Conservation (phyloP, 2,888 invertebrate genomes). For the Lasius fuliginosus region DNA sequence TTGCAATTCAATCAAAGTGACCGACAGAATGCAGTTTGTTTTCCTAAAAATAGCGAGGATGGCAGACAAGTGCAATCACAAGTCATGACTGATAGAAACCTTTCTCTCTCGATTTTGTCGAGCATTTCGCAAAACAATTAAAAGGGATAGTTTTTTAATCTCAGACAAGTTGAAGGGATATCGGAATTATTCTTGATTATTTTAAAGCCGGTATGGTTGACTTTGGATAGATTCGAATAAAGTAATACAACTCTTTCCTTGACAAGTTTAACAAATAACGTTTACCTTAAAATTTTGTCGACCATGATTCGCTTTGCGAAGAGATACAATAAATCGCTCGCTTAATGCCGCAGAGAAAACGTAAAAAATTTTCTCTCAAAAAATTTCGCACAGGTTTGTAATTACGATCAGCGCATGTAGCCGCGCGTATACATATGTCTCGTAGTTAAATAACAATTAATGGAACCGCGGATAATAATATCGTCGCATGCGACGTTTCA, state of each 20-base stretch:
- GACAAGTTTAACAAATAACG: conserved; percentile 8
- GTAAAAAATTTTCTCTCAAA: not conserved
- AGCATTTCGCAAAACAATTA: not conserved
- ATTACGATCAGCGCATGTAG: not conserved
- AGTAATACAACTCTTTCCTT: not conserved
- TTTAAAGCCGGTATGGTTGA: not conserved
- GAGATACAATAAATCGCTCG: not conserved
- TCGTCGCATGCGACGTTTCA: conserved; percentile 71
- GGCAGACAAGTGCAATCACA: not conserved
- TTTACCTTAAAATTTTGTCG: not conserved
- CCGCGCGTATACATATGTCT: not conserved
- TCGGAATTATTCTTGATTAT: conserved; percentile 1
- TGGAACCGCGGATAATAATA: conserved; percentile 58
- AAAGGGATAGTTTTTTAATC: conserved; percentile 13
- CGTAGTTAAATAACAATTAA: conserved; percentile 65
- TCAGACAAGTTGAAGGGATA: conserved; percentile 15
- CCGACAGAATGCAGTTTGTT: conserved; percentile 2
- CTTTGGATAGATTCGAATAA: not conserved
- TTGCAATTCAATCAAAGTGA: conserved; percentile 49
- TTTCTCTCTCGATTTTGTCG: not conserved
- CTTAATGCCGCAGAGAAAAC: not conserved
- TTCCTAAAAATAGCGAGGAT: not conserved
- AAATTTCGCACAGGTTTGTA: not conserved
- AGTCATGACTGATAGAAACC: not conserved
- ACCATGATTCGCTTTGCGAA: not conserved